These are phyloP conservation scores for Parambassis ranga DNA, from an alignment of 2,797 vertebrate genomes.

Conservation along the genomic window DNA sequence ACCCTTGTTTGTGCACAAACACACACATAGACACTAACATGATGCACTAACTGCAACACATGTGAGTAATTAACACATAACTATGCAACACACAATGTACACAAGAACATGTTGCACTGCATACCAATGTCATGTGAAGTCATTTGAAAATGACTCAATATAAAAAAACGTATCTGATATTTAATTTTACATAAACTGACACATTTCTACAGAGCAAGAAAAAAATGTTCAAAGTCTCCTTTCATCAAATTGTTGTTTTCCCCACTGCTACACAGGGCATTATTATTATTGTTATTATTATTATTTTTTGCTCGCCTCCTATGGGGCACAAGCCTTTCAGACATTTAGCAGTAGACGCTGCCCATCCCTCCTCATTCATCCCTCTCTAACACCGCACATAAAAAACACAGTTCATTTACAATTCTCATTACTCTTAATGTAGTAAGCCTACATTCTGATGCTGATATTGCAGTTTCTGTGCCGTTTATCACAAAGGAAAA, in stretches of 20 bases:
- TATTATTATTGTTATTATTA: neutral
- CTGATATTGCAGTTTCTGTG: neutral
- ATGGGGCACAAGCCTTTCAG: neutral
- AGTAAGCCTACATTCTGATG: neutral
- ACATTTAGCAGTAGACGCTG: neutral
- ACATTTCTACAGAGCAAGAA: neutral
- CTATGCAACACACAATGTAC: neutral
- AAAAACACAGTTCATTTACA: neutral
- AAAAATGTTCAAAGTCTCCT: neutral
- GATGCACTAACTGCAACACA: constrained; percentile 4
- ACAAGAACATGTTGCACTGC: neutral
- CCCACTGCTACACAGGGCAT: neutral
- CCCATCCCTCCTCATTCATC: constrained; percentile 10
- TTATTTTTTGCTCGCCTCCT: neutral
- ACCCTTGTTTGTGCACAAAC: neutral
- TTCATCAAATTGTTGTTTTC: neutral
- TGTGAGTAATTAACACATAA: neutral
- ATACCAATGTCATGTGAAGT: neutral
- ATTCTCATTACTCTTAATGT: neutral
- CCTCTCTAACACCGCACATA: neutral
- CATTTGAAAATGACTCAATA: neutral
- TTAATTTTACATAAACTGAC: neutral
- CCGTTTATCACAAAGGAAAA: neutral
- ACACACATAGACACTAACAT: neutral
- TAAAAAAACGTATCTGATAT: neutral